Base-by-base conservation (phyloP, 1,140 invertebrate species). In the Octopus bimaculoides region DNA sequence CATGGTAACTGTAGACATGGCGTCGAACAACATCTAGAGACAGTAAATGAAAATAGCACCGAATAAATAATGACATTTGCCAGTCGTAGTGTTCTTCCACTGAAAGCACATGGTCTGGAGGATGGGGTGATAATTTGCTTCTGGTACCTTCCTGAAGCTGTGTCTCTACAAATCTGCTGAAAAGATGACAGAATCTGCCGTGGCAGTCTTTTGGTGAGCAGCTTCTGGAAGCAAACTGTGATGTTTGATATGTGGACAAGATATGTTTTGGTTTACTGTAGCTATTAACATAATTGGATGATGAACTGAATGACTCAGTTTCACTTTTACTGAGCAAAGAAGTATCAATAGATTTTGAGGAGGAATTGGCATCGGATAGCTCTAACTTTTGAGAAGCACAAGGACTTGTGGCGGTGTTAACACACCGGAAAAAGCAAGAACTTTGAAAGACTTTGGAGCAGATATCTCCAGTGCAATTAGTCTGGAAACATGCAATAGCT, bases 31-130 rank as follows among this genome's bases (percentile, higher is more conserved):
- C 55, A 20, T 69, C 54, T n/a, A 61, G 17, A 14, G 17, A 41
- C 9, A 78, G 56, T 41, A 55, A 78, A 17, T 52, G 26, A 66
- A 78, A 78, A 52, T 78, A 78, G 41, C 55, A 78, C 56, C 56
- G 14, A 26, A 78, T 61, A 78, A 78, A 78, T 9, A 52, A 8
- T 5, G 77, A 20, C 54, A 78, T 20, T 77, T 77, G 52, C 17
- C 20, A 14, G 17, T 77, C 76, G 0, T 54, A 54, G 5, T 77
- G 76, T 53, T 77, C 41, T 8, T 5, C 17, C 6, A 41, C 6
- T 52, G 26, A 17, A 9, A 52, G 74, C 8, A 75, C 17, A 52
- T 41, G 17, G 74, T 54, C 53, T 4, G 74, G 52, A 4, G 5
- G 12, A 52, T 75, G 61, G 14, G 17, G 7, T 5, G 66, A 71